These are phyloP conservation scores for Chydorus sphaericus DNA, from an alignment of 2,888 invertebrate genomes.

Conservation along the genomic window DNA sequence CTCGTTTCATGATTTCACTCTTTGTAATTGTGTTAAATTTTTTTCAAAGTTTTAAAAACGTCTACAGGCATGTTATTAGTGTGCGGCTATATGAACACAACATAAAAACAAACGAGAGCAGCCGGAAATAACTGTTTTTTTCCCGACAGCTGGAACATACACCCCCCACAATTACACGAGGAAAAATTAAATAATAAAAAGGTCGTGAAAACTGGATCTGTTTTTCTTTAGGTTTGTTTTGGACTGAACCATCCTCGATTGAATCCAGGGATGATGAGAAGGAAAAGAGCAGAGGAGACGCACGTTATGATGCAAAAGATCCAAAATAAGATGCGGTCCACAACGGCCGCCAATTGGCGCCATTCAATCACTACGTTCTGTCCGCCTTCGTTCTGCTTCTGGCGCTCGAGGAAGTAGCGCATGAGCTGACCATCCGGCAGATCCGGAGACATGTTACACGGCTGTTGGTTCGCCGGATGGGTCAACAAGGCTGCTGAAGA, in stretches of 20 bases:
- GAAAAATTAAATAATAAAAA: no score
- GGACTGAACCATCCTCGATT: conserved; percentile 20
- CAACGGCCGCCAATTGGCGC: conserved; percentile 36
- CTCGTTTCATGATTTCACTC: no score
- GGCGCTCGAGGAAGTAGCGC: conserved; percentile 31
- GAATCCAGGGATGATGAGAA: conserved; percentile 34
- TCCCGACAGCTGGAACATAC: no score
- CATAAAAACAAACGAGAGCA: no score
- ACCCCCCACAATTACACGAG: no score
- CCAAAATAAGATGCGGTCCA: conserved; percentile 39
- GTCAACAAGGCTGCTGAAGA: not conserved
- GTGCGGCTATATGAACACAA: no score
- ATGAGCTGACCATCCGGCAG: conserved; percentile 23
- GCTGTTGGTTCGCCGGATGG: not conserved
- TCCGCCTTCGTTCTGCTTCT: conserved; percentile 32
- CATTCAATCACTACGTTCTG: conserved; percentile 36
- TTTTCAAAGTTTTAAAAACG: no score
- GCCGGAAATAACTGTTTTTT: no score
- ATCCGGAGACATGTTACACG: conserved; percentile 18
- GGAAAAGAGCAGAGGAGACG: conserved; percentile 33
- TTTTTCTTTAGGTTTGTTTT: no score
- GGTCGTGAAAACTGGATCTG: no score
- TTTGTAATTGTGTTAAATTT: no score
- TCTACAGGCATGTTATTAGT: no score
- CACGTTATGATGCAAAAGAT: conserved; percentile 36